Percentiles rank a stretch among this genome's conserved stretches.
phyloP scores from a whole-genome alignment of 2,113 vertebrate species.

The Vulpes vulpes region DNA sequence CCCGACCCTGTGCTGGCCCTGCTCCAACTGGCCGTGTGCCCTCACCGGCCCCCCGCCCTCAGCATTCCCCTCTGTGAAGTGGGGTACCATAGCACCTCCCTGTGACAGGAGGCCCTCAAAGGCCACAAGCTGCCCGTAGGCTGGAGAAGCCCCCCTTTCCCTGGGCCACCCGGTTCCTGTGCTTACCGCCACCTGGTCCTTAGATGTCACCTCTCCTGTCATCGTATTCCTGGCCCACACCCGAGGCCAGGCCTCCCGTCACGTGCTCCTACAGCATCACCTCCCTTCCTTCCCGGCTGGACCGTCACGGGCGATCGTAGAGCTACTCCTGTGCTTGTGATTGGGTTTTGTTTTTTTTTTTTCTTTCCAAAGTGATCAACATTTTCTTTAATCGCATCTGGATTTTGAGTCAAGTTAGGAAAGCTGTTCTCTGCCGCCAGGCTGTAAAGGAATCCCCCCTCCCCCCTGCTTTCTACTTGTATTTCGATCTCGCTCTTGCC shows the following conservation, averaged over 20 bases:
- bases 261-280: rapidly evolving
- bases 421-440: rapidly evolving
- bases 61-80: neutral
- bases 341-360: neutral
- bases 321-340: too few species aligned
- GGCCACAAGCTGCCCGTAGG: neutral
- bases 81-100: too few species aligned
- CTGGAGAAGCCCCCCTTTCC: neutral
- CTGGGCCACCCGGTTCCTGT: rapidly evolving
- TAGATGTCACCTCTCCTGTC: neutral
- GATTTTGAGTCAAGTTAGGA: neutral
- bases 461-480: neutral
- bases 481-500: neutral
- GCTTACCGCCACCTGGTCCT: neutral
- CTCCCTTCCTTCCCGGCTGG: neutral
- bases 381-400: neutral
- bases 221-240: neutral
- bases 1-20: neutral
- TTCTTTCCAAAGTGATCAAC: too few species aligned
- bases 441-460: neutral
- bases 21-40: rapidly evolving
- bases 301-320: rapidly evolving
- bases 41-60: neutral
- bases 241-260: neutral
- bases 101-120: neutral